Evolutionary conservation across 2,888 invertebrate species (phyloP).

Genomic region (Glaucopsyche alexis): DNA sequence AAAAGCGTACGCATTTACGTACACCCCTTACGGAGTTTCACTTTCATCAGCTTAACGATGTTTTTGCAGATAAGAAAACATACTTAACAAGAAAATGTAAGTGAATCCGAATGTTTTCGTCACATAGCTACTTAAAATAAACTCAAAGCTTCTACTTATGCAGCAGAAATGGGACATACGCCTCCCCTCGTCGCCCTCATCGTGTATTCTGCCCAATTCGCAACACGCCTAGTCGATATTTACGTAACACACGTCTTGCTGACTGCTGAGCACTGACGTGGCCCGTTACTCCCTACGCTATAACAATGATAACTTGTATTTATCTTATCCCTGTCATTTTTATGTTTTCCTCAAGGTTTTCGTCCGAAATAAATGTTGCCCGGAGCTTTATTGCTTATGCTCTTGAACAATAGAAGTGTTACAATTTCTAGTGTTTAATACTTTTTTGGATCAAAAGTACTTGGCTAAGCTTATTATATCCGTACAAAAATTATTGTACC

Average conservation of each 20-base stretch:
- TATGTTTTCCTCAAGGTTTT: constrained; percentile 12
- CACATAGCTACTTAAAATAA: constrained; percentile 51
- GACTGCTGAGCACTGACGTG: constrained; percentile 60
- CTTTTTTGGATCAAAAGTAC: neutral
- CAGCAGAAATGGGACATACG: constrained; percentile 62
- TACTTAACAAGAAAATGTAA: constrained; percentile 26
- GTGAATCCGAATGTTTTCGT: constrained; percentile 33
- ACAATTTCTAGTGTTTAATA: neutral
- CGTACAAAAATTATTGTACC: too few species aligned
- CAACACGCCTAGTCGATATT: constrained; percentile 75
- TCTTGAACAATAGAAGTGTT: neutral
- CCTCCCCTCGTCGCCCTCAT: constrained; percentile 75
- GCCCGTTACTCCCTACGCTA: constrained; percentile 48
- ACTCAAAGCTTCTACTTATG: constrained; percentile 65
- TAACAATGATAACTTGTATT: constrained; percentile 37
- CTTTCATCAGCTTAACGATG: constrained; percentile 10
- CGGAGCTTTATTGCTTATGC: neutral
- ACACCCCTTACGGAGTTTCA: constrained; percentile 6
- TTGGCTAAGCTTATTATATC: too few species aligned
- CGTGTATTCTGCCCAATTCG: constrained; percentile 74
- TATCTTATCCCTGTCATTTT: constrained; percentile 32
- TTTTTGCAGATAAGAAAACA: constrained; percentile 16
- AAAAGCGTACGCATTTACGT: constrained; percentile 3
- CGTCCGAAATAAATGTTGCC: neutral
- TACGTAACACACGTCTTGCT: constrained; percentile 72